Evolutionary conservation across 2,797 vertebrate species (phyloP), one percentile per base, ranked within the genome.

Genomic region (Pteronotus mesoamericanus): DNA sequence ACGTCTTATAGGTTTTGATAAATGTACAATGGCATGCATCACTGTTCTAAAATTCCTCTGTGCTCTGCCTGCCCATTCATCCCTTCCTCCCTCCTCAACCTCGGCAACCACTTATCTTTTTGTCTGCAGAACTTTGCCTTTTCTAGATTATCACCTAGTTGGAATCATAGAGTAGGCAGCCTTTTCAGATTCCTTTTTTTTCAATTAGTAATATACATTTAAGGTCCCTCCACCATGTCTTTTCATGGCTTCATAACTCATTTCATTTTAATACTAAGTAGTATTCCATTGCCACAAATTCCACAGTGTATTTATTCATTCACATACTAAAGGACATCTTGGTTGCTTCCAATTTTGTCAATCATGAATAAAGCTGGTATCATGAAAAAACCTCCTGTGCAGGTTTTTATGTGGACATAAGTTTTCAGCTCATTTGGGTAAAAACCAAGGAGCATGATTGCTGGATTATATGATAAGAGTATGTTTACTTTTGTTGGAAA

Each of bases 121-220:
- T 24, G 69, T 18, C 24, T 46, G 64, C 14, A 39, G 4, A 72
- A 8, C 42, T 79, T 44, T 90, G 9, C 6, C 34, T 32, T 71
- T 92, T 69, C 64, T 53, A 51, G 61, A 84, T 37, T 39, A 69
- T 26, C 55, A 44, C 24, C 48, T 37, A 66, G 77, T 59, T 80
- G 29, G 37, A 78, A 79, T 79, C 32, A 64, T 10, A n/a, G 5
- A 61, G 22, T 15, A 37, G 3, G n/a, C n/a, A 32, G 66, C 21
- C 79, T 61, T 94, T 83, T 78, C 16, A 69, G 71, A 84, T 80
- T 92, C 2, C 26, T 72, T 91, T 12, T 95, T 95, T 80, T 57
- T n/a, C 24, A 55, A 39, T 85, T n/a, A 53, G n/a, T 32, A 88
- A 74, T 85, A 68, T 37, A 24, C 37, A 69, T 32, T 55, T 61